Base-by-base conservation (phyloP, 2,797 vertebrate species). In the Paedocypris micromegethes region DNA sequence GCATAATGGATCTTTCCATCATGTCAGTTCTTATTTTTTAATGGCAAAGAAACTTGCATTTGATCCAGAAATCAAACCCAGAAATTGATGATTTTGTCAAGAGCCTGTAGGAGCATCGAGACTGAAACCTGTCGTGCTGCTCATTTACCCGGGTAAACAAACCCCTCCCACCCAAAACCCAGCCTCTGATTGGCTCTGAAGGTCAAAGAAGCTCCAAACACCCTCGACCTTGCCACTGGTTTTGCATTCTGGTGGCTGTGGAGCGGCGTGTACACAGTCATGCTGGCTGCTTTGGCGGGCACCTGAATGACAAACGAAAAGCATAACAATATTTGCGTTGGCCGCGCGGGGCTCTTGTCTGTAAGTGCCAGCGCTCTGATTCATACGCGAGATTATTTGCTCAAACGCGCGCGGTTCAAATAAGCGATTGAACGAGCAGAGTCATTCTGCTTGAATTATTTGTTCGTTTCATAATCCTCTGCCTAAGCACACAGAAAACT, bases 381-480 rank as follows among this genome's bases (percentile, higher is more conserved):
- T 89, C 86, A 87, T 88, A 90, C 80, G 74, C 82, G 82, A 80
- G 82, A 85, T 88, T 90, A 89, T 90, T 90, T 89, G 86, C 86
- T 87, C 86, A 89, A 91, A 89, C 90, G 85, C 89, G 89, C 82
- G 81, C 84, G 86, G 87, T 88, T 84, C 77, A 88, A 89, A 90
- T 88, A 89, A 87, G 54, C 83, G 80, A 88, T 89, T 89, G 85
- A 90, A 89, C 86, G 88, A 85, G 82, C 84, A 58, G 81, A 79
- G 79, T 88, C 88, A 87, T 84, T 87, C 83, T 78, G 75, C 75
- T 84, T 83, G 86, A 89, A 89, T 86, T 88, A 91, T 91, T 90
- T 90, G 88, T 75, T 73, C 71, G 80, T 87, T 90, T 89, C 90
- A 90, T 91, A 91, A 91, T 90, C 89, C 88, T 74, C 77, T 78